Percentiles rank a stretch among this genome's conserved stretches.
These are phyloP conservation scores for Pyrrhosoma nymphula DNA, from an alignment of 2,888 invertebrate species.

Conservation along the genomic window DNA sequence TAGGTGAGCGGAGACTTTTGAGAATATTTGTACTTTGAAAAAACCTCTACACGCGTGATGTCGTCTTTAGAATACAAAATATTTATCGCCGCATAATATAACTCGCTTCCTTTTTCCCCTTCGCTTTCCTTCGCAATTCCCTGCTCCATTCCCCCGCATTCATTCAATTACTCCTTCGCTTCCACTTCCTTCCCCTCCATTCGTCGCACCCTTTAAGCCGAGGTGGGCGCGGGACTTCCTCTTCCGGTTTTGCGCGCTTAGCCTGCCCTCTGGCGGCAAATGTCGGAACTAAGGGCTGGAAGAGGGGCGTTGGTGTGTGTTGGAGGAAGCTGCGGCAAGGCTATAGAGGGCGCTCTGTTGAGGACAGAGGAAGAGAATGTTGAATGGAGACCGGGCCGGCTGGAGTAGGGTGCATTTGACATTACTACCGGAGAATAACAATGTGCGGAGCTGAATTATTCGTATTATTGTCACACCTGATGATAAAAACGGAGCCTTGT, in stretches of 20 bases:
- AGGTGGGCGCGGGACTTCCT: neutral
- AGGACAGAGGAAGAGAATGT: neutral
- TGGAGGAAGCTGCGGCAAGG: neutral
- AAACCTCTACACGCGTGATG: too few relatives aligned
- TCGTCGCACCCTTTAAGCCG: neutral
- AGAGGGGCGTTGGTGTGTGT: neutral
- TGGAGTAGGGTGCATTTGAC: neutral
- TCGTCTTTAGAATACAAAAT: too few relatives aligned
- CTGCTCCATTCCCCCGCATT: neutral
- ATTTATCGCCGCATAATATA: neutral
- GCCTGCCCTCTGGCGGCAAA: conserved; percentile 31
- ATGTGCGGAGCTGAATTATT: neutral
- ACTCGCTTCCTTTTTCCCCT: neutral
- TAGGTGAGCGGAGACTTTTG: too few relatives aligned
- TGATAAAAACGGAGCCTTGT: too few relatives aligned
- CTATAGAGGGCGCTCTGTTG: neutral
- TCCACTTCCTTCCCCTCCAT: neutral
- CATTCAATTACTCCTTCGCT: neutral
- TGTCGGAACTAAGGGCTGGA: neutral
- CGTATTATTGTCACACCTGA: too few relatives aligned
- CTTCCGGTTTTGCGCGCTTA: conserved; percentile 1
- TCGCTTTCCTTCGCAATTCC: neutral
- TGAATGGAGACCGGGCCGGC: neutral
- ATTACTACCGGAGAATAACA: neutral
- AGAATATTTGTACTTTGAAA: too few relatives aligned